Conservation (phyloP, 1,140 invertebrate genomes). For the Phthorimaea operculella region DNA sequence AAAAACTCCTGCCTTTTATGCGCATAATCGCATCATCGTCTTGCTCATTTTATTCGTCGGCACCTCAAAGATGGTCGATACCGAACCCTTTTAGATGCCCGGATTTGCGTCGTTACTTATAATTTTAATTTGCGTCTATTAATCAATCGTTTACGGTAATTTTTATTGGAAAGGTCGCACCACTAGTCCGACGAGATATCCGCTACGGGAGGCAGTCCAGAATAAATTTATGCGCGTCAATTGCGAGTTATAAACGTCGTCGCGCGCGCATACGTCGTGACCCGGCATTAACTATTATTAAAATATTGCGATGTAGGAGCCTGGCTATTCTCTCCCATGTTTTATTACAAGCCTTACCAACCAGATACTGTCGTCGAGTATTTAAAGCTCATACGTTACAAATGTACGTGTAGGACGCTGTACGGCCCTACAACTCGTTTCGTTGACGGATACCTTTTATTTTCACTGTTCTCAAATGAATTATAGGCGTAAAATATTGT, state of each 20-base stretch:
- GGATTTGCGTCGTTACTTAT: conserved; percentile 7
- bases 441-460: conserved; percentile 44
- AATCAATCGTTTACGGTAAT: conserved; percentile 25
- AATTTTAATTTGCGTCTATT: conserved; percentile 15
- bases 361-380: conserved; percentile 56
- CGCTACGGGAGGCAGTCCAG: conserved; percentile 31
- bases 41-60: conserved; percentile 40
- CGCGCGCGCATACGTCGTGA: conserved; percentile 43
- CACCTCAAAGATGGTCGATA: conserved; percentile 20
- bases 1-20: conserved; percentile 37
- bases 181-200: conserved; percentile 17
- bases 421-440: conserved; percentile 36
- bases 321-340: conserved; percentile 53
- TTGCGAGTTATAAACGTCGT: conserved; percentile 56
- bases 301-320: conserved; percentile 59
- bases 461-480: conserved; percentile 39
- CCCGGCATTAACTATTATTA: conserved; percentile 63
- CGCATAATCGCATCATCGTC: conserved; percentile 32
- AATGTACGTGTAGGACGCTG: conserved; percentile 42
- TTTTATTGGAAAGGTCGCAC: conserved; percentile 26
- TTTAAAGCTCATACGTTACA: conserved; percentile 53
- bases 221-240: conserved; percentile 54
- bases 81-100: not conserved
- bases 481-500: conserved; percentile 42
- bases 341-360: conserved; percentile 46